These are phyloP conservation scores for Buathra laborator DNA, from an alignment of 2,888 invertebrate species.

Conservation along the genomic window DNA sequence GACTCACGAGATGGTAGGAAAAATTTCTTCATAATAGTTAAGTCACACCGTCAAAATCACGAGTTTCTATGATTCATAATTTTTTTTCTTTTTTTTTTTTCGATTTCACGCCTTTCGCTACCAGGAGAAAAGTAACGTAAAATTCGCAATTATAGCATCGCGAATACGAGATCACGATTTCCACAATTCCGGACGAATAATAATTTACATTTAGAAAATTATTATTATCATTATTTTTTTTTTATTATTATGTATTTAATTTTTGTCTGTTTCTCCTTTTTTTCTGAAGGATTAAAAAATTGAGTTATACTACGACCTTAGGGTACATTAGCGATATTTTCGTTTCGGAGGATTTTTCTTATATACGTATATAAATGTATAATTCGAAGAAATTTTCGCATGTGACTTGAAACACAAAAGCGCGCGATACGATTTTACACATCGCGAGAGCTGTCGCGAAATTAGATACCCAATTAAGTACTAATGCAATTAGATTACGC, in stretches of 20 bases:
- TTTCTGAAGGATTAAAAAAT: no score
- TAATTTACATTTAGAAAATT: no score
- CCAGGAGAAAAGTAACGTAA: neutral
- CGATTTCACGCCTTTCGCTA: neutral
- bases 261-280: no score
- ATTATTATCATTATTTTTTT: neutral
- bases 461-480: conserved; percentile 1
- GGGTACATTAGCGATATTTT: neutral
- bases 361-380: neutral
- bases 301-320: no score
- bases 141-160: neutral
- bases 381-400: neutral
- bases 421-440: neutral
- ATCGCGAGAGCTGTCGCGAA: neutral
- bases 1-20: conserved; percentile 39
- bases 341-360: neutral
- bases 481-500: neutral
- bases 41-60: neutral
- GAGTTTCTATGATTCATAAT: neutral
- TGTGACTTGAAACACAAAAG: neutral
- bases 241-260: neutral
- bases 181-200: neutral
- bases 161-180: neutral
- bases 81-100: neutral
- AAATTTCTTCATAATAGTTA: neutral